Evolutionary conservation across 2,888 invertebrate genomes (phyloP), one percentile per base, ranked within the genome.

Genomic region (Drosophila basisetae): DNA sequence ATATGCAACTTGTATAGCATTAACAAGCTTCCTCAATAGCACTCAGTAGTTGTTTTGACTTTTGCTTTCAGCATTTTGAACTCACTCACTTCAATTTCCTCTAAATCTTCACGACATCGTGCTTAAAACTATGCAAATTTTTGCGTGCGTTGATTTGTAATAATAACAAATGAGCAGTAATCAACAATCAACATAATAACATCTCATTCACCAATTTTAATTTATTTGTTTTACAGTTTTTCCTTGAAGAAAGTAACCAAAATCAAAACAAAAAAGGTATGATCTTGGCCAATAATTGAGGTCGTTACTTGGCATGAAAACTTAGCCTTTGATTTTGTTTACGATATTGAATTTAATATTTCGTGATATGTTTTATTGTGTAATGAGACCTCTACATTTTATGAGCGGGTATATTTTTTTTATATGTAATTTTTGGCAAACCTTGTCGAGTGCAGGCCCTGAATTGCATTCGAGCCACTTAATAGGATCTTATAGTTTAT

Each of bases 201-300:
- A 81, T 65, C 67, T 77, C 62, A 63, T 50, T 64, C 58, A 50
- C 31, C 66, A 68, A 68, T 73, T 65, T 75, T 9, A 53, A 59
- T 67, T 54, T 68, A 53, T 72, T 54, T 59, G 64, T 49, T 49
- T 61, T 18, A 59, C 63, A 43, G 58, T 58, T 70, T 89, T 89
- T 78, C 73, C 73, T 89, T 89, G 79, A 87, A 80, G 90, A 85
- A 85, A 85, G 84, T 80, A 54, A 66, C 50, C 49, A 56, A 71
- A 67, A 62, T 25, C 13, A 41, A 58, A 73, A 54, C 64, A 64
- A 64, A 37, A 35, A 58, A 35, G 54, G 31, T 47, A 68, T 65
- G 47, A 78, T 58, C 49, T 62, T 28, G 30, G 25, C 16, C 62
- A 47, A 41, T 84, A 75, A 84, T 84, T 88, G 88, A 89, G 88